Evolutionary conservation across 1,140 invertebrate species (phyloP).

Genomic region (Papilio xuthus): DNA sequence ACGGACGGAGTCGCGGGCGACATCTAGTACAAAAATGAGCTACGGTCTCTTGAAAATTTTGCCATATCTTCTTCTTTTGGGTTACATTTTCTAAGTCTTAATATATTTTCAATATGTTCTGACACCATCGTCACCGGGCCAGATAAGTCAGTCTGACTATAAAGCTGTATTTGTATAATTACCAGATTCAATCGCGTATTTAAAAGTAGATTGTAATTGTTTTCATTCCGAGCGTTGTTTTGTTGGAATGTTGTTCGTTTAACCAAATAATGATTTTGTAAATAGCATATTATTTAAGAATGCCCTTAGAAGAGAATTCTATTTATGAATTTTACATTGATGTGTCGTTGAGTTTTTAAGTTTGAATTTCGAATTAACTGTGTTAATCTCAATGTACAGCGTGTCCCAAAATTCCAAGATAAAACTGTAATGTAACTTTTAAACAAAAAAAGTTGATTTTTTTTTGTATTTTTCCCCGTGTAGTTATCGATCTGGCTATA

Average conservation of each 20-base stretch:
- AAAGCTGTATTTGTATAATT: background rate
- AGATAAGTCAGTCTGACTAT: background rate
- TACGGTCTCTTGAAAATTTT: too few species aligned
- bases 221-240: background rate
- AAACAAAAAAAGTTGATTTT: too few species aligned
- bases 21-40: too few species aligned
- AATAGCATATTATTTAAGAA: background rate
- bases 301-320: background rate
- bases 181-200: background rate
- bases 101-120: background rate
- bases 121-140: background rate
- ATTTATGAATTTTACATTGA: background rate
- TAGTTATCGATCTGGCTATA: too few species aligned
- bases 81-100: background rate
- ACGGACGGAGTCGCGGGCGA: too few species aligned
- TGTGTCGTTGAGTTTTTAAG: too few species aligned
- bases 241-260: background rate
- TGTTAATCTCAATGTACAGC: too few species aligned
- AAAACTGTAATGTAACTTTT: too few species aligned
- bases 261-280: background rate
- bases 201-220: background rate
- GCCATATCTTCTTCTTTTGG: too few species aligned
- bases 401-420: too few species aligned
- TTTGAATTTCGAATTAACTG: too few species aligned
- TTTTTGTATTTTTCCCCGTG: too few species aligned